Conservation (phyloP, 2,888 invertebrate species). For the Acrobasis repandana region DNA sequence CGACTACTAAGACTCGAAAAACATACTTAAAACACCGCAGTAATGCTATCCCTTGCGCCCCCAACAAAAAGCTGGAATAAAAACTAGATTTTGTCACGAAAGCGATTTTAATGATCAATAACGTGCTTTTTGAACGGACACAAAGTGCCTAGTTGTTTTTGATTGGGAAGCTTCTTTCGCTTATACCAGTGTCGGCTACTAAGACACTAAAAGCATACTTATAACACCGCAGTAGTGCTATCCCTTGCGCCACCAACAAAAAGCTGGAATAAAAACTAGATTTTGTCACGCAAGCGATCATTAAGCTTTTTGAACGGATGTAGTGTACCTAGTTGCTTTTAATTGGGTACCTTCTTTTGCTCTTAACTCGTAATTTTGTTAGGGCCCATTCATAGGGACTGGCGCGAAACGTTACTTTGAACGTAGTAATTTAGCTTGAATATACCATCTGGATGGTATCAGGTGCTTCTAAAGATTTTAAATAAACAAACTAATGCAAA, state of each 20-base stretch:
- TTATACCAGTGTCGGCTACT: slow-evolving; percentile 22
- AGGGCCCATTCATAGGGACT: background rate
- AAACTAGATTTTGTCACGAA: slow-evolving; percentile 69
- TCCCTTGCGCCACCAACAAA: slow-evolving; percentile 38
- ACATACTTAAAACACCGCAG: too few species aligned
- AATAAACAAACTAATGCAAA: too few species aligned
- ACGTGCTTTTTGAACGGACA: slow-evolving; percentile 67
- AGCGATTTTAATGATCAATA: slow-evolving; percentile 60
- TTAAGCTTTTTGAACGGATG: slow-evolving; percentile 67
- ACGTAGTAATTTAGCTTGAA: background rate
- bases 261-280: slow-evolving; percentile 51
- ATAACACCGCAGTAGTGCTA: slow-evolving; percentile 20
- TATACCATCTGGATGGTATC: background rate
- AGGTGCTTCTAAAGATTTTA: too few species aligned
- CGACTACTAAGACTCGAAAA: too few species aligned
- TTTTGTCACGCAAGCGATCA: slow-evolving; percentile 68
- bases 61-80: slow-evolving; percentile 41
- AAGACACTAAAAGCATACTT: too few species aligned
- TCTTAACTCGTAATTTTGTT: slow-evolving; percentile 44
- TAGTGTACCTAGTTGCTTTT: slow-evolving; percentile 57
- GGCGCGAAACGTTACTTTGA: too few species aligned
- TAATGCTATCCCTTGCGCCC: too few species aligned
- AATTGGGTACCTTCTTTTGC: slow-evolving; percentile 68
- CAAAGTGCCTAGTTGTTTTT: slow-evolving; percentile 57
- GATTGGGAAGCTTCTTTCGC: slow-evolving; percentile 67